Evolutionary conservation across 2,888 invertebrate genomes (phyloP).

Genomic region (Cheilosia soror): DNA sequence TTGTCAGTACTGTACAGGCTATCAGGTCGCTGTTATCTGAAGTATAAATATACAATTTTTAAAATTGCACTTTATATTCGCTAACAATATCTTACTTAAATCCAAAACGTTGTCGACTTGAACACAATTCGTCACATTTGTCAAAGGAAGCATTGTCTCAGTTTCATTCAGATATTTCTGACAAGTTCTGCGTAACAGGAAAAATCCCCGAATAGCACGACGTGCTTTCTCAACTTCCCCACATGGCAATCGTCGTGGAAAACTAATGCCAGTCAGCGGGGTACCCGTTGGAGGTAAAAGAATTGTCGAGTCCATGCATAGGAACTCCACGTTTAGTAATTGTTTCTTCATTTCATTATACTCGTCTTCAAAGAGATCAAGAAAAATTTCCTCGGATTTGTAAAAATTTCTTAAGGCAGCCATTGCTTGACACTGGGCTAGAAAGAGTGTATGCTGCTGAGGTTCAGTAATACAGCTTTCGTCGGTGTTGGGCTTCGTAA

Average conservation of each 20-base stretch:
- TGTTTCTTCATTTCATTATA: slow-evolving; percentile 96
- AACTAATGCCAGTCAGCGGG: slow-evolving; percentile 97
- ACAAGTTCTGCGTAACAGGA: slow-evolving; percentile 92
- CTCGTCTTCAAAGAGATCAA: slow-evolving; percentile 99
- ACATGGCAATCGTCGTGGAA: slow-evolving; percentile 96
- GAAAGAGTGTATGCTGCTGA: slow-evolving; percentile 86
- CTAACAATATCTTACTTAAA: slow-evolving; percentile 89
- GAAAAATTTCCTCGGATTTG: slow-evolving; percentile 98
- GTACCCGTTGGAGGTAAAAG: slow-evolving; percentile 97
- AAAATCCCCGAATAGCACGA: slow-evolving; percentile 96
- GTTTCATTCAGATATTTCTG: slow-evolving; percentile 91
- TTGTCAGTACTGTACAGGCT: slow-evolving; percentile 96
- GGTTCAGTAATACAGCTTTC: slow-evolving; percentile 83
- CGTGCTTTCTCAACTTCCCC: slow-evolving; percentile 96
- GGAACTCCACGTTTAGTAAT: slow-evolving; percentile 94
- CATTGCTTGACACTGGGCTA: slow-evolving; percentile 92
- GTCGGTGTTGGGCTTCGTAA: slow-evolving; percentile 83
- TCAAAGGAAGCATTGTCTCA: slow-evolving; percentile 95
- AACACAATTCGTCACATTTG: slow-evolving; percentile 94
- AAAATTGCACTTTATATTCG: background rate
- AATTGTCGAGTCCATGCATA: slow-evolving; percentile 98
- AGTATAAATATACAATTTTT: slow-evolving; percentile 35
- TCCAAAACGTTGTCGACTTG: slow-evolving; percentile 97
- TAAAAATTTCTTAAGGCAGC: slow-evolving; percentile 95
- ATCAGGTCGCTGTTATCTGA: slow-evolving; percentile 98